These are phyloP conservation scores for Euwallacea fornicatus DNA, from an alignment of 1,140 invertebrate species.

Conservation along the genomic window DNA sequence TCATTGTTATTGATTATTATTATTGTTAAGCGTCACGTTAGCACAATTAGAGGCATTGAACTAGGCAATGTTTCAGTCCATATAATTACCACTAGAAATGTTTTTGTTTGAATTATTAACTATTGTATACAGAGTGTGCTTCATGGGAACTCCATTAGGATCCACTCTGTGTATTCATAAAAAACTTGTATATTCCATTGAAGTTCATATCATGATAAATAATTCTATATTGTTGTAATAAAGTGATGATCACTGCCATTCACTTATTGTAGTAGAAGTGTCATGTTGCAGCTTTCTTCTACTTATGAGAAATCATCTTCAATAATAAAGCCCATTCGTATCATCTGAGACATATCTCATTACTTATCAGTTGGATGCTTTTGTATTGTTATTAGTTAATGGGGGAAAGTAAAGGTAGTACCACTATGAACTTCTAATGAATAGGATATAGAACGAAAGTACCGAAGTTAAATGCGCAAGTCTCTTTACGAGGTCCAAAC, in stretches of 20 bases:
- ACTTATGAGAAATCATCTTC: too few relatives aligned
- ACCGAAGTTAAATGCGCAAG: too few relatives aligned
- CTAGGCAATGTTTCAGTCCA: too few relatives aligned
- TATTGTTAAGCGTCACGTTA: background rate
- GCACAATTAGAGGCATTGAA: background rate
- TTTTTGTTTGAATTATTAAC: background rate
- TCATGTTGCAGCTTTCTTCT: background rate
- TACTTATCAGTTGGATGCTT: too few relatives aligned
- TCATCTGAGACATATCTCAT: too few relatives aligned
- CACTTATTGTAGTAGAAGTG: slow-evolving; percentile 18
- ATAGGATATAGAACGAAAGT: too few relatives aligned
- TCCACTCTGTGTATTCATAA: background rate
- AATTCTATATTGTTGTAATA: slow-evolving; percentile 3
- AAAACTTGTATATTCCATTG: slow-evolving; percentile 5
- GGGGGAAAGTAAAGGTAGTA: too few relatives aligned
- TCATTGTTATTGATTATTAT: background rate
- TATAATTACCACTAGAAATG: too few relatives aligned
- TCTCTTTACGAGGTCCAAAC: too few relatives aligned
- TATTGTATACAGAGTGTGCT: background rate
- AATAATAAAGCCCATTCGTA: too few relatives aligned
- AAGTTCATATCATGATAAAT: slow-evolving; percentile 15
- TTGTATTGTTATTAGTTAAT: too few relatives aligned
- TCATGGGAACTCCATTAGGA: background rate
- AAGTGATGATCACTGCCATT: slow-evolving; percentile 24
- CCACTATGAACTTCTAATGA: too few relatives aligned